Conservation (phyloP, 2,797 vertebrate species). For the Cuculus canorus region DNA sequence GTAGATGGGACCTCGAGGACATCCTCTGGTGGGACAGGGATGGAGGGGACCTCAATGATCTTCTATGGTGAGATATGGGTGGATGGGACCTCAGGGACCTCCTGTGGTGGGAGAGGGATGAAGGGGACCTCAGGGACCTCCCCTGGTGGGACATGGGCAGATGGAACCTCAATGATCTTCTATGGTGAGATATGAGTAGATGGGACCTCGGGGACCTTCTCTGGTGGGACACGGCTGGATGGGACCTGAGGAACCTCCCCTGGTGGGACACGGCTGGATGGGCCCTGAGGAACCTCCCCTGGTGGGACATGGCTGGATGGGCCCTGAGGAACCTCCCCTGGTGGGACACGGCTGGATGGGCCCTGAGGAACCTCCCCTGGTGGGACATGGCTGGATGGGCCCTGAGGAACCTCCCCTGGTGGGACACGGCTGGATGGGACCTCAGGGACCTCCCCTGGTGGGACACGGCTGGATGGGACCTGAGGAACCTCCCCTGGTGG, state of each 20-base stretch:
- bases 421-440: too few species aligned
- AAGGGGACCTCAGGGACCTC: not conserved
- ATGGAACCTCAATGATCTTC: not conserved
- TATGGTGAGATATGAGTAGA: not conserved
- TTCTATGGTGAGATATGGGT: too few species aligned
- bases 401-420: not conserved
- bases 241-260: not conserved
- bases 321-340: fast-evolving
- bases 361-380: too few species aligned
- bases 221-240: too few species aligned
- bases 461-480: too few species aligned
- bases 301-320: fast-evolving
- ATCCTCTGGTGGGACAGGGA: fast-evolving
- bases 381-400: too few species aligned
- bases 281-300: fast-evolving
- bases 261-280: not conserved
- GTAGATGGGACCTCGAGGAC: not conserved
- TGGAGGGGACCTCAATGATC: too few species aligned
- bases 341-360: too few species aligned
- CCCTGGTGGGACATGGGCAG: too few species aligned
- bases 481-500: too few species aligned
- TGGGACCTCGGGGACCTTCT: too few species aligned
- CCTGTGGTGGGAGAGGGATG: not conserved
- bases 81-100: not conserved
- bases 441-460: too few species aligned